Evolutionary conservation across 2,888 invertebrate genomes (phyloP).

Genomic region (Drosophila planitibia): DNA sequence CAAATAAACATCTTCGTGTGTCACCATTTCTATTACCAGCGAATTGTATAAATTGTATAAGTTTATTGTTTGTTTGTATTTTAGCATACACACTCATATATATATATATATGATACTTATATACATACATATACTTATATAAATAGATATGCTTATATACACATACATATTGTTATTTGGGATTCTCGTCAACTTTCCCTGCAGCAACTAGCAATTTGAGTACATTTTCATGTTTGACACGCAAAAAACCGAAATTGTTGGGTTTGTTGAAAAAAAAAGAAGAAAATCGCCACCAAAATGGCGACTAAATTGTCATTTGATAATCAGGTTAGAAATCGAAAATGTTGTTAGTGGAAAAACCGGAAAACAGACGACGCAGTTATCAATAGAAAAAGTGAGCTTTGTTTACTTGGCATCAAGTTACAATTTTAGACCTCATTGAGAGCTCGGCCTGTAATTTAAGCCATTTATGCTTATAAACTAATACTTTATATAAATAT

Average conservation of each 20-base stretch:
- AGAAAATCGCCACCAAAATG: slow-evolving; percentile 1
- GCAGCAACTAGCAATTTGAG: background rate
- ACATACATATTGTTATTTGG: background rate
- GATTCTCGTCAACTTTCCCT: background rate
- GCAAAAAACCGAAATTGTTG: background rate
- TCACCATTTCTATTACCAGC: background rate
- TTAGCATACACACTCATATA: background rate
- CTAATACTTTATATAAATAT: background rate
- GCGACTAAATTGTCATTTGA: background rate
- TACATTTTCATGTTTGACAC: background rate
- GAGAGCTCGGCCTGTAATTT: background rate
- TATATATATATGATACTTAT: no score
- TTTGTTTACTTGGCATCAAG: background rate
- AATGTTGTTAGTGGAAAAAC: background rate
- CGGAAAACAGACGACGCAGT: background rate
- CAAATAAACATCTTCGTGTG: background rate
- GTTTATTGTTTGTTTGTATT: background rate
- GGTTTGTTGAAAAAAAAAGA: background rate
- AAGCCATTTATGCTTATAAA: background rate
- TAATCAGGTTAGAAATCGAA: background rate
- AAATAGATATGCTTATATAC: background rate
- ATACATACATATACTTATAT: background rate
- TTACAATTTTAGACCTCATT: background rate
- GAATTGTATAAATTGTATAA: background rate
- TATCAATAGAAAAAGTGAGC: background rate